Evolutionary conservation across 2,888 invertebrate genomes (phyloP).

Genomic region (Crioceris asparagi): DNA sequence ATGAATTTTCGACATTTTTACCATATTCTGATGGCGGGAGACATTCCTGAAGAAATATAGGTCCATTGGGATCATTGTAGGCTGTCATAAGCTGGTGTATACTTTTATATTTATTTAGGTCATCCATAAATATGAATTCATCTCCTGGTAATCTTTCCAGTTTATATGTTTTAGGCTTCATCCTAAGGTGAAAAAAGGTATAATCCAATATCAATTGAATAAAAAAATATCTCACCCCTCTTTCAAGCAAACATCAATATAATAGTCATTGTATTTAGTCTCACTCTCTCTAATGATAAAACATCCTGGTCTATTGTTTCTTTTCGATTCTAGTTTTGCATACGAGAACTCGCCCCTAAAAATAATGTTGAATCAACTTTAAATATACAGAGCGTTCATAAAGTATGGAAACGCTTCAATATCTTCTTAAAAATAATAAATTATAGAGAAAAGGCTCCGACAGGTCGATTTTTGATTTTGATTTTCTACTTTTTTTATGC

Average conservation of each 20-base stretch:
- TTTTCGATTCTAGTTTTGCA: conserved; percentile 70
- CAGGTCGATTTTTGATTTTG: too few relatives aligned
- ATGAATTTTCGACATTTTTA: conserved; percentile 31
- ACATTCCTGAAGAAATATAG: conserved; percentile 59
- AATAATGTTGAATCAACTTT: conserved; percentile 8
- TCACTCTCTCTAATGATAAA: conserved; percentile 77
- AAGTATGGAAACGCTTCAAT: too few relatives aligned
- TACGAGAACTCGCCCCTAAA: conserved; percentile 74
- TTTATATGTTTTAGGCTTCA: conserved; percentile 58
- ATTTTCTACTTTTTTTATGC: too few relatives aligned
- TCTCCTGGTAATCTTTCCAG: conserved; percentile 51
- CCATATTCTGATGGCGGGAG: conserved; percentile 83
- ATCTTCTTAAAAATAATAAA: not conserved
- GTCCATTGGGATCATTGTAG: conserved; percentile 50
- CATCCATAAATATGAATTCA: conserved; percentile 44
- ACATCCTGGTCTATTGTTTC: conserved; percentile 62
- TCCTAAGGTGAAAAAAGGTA: conserved; percentile 32
- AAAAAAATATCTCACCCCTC: conserved; percentile 44
- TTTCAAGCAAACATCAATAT: conserved; percentile 70
- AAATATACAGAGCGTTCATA: too few relatives aligned
- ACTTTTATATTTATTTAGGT: conserved; percentile 44
- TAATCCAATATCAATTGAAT: not conserved
- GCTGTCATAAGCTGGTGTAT: conserved; percentile 51
- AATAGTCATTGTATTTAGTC: conserved; percentile 65
- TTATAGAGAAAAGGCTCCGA: not conserved